Conservation (phyloP, 2,113 vertebrate genomes). For the Ranitomeya imitator region DNA sequence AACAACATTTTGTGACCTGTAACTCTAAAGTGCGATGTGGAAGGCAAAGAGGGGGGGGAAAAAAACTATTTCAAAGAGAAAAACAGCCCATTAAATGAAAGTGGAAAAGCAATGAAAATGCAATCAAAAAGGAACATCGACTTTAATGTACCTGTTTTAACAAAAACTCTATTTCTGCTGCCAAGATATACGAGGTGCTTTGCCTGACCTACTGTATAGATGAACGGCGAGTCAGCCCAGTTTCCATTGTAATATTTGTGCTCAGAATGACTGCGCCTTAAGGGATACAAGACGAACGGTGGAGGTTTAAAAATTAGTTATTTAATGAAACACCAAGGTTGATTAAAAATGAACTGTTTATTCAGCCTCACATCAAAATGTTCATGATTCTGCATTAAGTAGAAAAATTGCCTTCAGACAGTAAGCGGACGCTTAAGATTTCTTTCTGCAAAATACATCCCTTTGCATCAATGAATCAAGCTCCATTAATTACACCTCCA, state of each 20-base stretch:
- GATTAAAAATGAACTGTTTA: constrained; percentile 40
- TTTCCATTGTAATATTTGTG: constrained; percentile 17
- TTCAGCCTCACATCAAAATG: constrained; percentile 34
- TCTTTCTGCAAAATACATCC: constrained; percentile 30
- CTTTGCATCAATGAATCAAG: constrained; percentile 24
- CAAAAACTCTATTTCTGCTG: constrained; percentile 15
- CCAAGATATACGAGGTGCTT: neutral
- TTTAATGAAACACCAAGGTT: constrained; percentile 31
- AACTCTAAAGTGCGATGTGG: constrained; percentile 2
- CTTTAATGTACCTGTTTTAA: constrained; percentile 12
- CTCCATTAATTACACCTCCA: constrained; percentile 45
- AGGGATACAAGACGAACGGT: constrained; percentile 21
- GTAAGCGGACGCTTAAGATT: constrained; percentile 35
- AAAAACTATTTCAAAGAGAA: constrained; percentile 17
- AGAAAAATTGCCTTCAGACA: constrained; percentile 39
- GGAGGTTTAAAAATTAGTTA: constrained; percentile 16
- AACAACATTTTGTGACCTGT: constrained; percentile 50
- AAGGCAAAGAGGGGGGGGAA: neutral
- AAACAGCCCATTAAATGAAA: neutral
- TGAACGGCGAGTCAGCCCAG: constrained; percentile 4
- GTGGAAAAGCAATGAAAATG: constrained; percentile 37
- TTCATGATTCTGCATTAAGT: constrained; percentile 34
- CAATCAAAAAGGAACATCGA: constrained; percentile 30
- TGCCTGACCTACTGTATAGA: constrained; percentile 22
- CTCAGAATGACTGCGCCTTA: constrained; percentile 3